phyloP scores from a whole-genome alignment of 2,797 vertebrate species.

The Sebastes iracundus region DNA sequence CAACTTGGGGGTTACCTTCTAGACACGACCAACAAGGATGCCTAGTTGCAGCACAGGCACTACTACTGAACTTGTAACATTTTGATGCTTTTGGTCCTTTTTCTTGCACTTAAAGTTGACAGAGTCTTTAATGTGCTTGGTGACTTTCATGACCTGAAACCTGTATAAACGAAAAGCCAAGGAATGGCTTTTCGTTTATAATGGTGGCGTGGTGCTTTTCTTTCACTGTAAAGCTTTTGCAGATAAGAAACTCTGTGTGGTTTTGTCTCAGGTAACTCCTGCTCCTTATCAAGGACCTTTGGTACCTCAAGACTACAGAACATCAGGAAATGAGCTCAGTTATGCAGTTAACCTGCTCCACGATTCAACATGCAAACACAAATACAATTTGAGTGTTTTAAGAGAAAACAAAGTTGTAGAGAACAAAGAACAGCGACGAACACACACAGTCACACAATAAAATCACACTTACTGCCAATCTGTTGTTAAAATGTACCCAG shows the following conservation, averaged over 20 bases:
- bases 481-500: conserved; percentile 83
- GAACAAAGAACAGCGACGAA: conserved; percentile 8
- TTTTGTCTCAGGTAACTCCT: background rate
- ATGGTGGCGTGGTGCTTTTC: no score
- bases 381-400: background rate
- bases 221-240: background rate
- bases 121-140: no score
- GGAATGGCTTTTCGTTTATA: no score
- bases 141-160: no score
- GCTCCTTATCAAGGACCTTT: conserved; percentile 10
- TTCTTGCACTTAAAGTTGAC: no score
- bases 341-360: background rate
- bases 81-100: no score
- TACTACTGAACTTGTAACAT: no score
- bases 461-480: conserved; percentile 84
- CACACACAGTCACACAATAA: conserved; percentile 61
- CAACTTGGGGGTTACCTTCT: no score
- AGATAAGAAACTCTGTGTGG: background rate
- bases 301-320: background rate
- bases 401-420: background rate
- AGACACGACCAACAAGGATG: no score
- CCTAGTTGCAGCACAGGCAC: no score
- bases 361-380: conserved; percentile 21
- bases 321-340: background rate
- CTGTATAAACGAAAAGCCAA: no score